Base-by-base conservation (phyloP, 2,797 vertebrate species). In the Buphagus erythrorhynchus region DNA sequence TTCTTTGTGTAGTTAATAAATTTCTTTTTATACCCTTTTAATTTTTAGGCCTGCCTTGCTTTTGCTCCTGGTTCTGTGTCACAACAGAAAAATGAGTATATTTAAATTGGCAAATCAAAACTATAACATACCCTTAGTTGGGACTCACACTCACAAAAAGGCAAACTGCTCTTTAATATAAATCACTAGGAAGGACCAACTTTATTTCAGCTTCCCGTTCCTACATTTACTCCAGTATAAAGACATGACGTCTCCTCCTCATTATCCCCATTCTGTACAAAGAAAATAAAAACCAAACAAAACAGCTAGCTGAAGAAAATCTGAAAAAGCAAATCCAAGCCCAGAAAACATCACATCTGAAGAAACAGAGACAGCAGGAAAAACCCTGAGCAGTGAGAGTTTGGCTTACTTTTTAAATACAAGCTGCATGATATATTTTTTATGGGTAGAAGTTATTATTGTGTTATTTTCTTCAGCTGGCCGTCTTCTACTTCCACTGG, bases 391-490 rank as follows among this genome's bases (percentile, higher is more conserved):
- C 65, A 63, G 28, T 54, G 45, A 75, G 42, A 52, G 7, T 63
- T 74, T 68, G 54, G 17, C 26, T 38, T 73, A 36, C 19, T 57
- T 55, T 74, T 76, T 43, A 67, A 65, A 71, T n/a, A 86, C 7
- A 77, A 48, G 8, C 21, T 42, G 26, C 8, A 31, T 71, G 9
- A 33, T 67, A 31, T 26, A 46, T 31, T 65, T 90, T 57, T 36
- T 55, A 18, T 19, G 7, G 2, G 13, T 61, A 46, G 76, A 80
- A 92, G 63, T 52, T 6, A 48, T 52, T 22, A 40, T 86, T 69
- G 36, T 94, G 65, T 71, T 69, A 83, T 95, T 96, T 92, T 52
- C 57, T 58, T 69, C 90, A 88, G 68, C 78, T 93, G 71, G n/a
- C 58, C 51, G 45, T 83, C 43, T 86, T 91, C 89, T 77, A 91